These are phyloP conservation scores for Nipponia nippon DNA, from an alignment of 2,113 vertebrate genomes.

Conservation along the genomic window DNA sequence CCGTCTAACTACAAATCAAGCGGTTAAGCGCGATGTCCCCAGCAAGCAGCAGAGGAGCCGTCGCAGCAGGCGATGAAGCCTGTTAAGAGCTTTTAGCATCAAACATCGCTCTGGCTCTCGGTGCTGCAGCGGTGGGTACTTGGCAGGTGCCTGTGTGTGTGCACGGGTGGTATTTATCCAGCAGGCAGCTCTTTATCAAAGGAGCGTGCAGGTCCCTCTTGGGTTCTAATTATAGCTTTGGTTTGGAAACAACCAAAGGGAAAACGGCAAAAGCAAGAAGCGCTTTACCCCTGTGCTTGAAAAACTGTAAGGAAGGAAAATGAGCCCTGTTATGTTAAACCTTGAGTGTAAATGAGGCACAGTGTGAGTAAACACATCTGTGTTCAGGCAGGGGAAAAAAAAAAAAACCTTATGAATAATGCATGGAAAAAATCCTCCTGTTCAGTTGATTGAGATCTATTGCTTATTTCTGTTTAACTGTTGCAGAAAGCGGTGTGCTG, in stretches of 20 bases:
- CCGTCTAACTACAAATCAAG: background rate
- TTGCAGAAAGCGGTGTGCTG: background rate
- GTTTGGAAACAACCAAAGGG: constrained; percentile 46
- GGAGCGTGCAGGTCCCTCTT: constrained; percentile 41
- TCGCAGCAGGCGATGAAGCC: background rate
- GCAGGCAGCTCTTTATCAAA: constrained; percentile 62
- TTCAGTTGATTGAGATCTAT: background rate
- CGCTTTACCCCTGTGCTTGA: background rate
- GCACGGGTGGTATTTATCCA: constrained; percentile 22
- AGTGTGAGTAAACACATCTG: constrained; percentile 79
- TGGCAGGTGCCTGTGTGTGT: background rate
- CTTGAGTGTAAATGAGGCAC: constrained; percentile 65
- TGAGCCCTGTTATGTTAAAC: constrained; percentile 58
- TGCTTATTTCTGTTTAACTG: background rate
- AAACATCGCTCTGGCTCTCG: background rate
- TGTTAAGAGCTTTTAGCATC: constrained; percentile 9
- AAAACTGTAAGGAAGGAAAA: constrained; percentile 21
- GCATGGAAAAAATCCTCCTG: background rate
- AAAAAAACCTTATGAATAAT: constrained; percentile 29
- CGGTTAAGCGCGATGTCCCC: background rate
- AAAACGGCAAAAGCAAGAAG: constrained; percentile 20
- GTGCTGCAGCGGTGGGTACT: background rate
- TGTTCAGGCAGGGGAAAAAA: background rate
- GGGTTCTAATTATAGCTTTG: constrained; percentile 67
- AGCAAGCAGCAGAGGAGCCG: background rate